Evolutionary conservation across 2,888 invertebrate species (phyloP), one percentile per base, ranked within the genome.

Genomic region (Polymixis lichenea): DNA sequence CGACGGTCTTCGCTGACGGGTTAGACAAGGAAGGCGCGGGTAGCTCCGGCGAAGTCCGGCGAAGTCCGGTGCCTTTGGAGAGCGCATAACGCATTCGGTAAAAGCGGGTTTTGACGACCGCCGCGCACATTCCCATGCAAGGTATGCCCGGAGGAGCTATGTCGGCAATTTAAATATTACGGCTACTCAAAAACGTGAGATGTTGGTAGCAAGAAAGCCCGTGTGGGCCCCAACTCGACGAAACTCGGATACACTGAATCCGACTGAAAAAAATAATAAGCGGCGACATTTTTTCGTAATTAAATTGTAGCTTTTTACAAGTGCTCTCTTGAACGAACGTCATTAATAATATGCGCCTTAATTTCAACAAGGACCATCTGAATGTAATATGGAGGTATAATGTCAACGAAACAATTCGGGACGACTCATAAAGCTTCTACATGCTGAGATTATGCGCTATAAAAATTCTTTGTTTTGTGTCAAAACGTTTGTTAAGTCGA

Each of bases 121-220:
- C 94, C 94, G 93, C 92, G 93, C 91, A 92, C 95, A 96, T 96
- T 96, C 96, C 95, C 96, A 96, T 96, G 96, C 95, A 91, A 93
- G 95, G 94, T 94, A 95, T 95, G 96, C 95, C 96, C 94, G 92
- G 94, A 91, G 96, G 95, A 96, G 95, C 94, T 94, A 96, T 95
- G 95, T 92, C 93, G 93, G 94, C 95, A 96, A 96, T 96, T 96
- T 96, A 95, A 96, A 96, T 96, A 96, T 96, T 95, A 95, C 95
- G 94, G 95, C 94, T 93, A 94, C 95, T 95, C 94, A 95, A 96
- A 96, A 96, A 96, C 96, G 96, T 96, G 95, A 96, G 95, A 96
- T 94, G 94, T 94, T 91, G 91, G 95, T 94, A 95, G 92, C 93
- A 94, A 94, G 95, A 95, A 96, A 94, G 83, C 93, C 94, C 93